A percentile compares a stretch with the other conserved stretches of the same genome.
phyloP scores from a whole-genome alignment of 2,797 vertebrate species.

The Propithecus perrieri region DNA sequence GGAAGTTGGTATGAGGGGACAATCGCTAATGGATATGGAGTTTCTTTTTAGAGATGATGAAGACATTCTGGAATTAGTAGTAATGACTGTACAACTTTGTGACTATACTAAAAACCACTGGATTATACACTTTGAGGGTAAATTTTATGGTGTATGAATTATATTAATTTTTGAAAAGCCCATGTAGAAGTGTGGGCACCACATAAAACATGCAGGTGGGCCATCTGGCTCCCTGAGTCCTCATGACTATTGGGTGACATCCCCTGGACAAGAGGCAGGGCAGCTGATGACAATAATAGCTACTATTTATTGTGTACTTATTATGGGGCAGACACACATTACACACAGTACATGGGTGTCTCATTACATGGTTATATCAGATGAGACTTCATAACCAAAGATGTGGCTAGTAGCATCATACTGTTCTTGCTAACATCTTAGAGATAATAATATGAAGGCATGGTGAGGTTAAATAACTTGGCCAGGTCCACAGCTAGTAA shows the following conservation, averaged over 20 bases:
- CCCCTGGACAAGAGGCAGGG: not conserved
- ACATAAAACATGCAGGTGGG: not conserved
- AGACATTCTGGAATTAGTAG: constrained; percentile 23
- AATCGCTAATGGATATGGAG: not conserved
- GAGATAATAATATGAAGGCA: not conserved
- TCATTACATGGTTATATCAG: not conserved
- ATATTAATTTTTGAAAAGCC: not conserved
- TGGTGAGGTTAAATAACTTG: not conserved
- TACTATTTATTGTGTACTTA: not conserved
- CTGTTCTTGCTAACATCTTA: constrained; percentile 2
- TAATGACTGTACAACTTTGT: not conserved
- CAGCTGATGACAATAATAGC: not conserved
- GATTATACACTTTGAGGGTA: not conserved
- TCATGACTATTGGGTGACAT: not conserved
- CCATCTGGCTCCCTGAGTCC: not conserved
- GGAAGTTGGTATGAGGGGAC: not conserved
- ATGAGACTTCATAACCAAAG: constrained; percentile 1
- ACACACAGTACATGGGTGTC: not conserved
- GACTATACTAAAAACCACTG: not conserved
- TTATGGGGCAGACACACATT: not conserved
- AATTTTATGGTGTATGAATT: not conserved
- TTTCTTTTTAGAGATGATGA: constrained; percentile 2
- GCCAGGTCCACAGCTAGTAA: not conserved
- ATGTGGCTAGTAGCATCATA: not conserved
- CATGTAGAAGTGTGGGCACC: not conserved